Conservation (phyloP, 2,888 invertebrate species). For the Oscheius sp. region DNA sequence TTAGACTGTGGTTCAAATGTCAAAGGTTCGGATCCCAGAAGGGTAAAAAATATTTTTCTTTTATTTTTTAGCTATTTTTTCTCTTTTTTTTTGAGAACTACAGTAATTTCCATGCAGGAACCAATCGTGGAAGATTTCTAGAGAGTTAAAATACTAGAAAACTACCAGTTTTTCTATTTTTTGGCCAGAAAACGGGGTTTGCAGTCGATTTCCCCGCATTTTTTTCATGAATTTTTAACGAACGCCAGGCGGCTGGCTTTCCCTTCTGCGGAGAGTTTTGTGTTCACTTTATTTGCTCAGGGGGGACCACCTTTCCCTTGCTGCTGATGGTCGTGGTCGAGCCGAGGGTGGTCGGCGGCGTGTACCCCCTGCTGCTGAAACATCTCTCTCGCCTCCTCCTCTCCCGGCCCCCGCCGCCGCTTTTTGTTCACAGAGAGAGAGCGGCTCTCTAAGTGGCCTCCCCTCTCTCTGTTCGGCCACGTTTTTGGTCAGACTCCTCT, state of each 20-base stretch:
- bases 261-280: not conserved
- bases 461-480: slow-evolving; percentile 14
- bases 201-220: not conserved
- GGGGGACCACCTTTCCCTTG: slow-evolving; percentile 4
- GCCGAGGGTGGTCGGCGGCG: too few species aligned
- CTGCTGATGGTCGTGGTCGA: too few species aligned
- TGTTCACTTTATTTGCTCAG: slow-evolving; percentile 19
- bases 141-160: too few species aligned
- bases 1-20: too few species aligned
- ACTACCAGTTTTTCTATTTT: not conserved
- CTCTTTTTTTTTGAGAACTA: too few species aligned
- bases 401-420: too few species aligned
- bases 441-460: slow-evolving; percentile 35
- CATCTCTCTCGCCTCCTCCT: slow-evolving; percentile 1
- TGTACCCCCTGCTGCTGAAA: slow-evolving; percentile 22
- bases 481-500: slow-evolving; percentile 41
- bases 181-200: not conserved
- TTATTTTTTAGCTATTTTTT: too few species aligned
- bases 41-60: too few species aligned
- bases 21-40: too few species aligned
- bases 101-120: too few species aligned
- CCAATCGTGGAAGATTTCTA: too few species aligned
- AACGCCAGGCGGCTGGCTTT: not conserved
- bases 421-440: slow-evolving; percentile 35
- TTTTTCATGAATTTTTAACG: slow-evolving; percentile 19